phyloP scores from a whole-genome alignment of 2,113 vertebrate species.

The Crotalus viridis region DNA sequence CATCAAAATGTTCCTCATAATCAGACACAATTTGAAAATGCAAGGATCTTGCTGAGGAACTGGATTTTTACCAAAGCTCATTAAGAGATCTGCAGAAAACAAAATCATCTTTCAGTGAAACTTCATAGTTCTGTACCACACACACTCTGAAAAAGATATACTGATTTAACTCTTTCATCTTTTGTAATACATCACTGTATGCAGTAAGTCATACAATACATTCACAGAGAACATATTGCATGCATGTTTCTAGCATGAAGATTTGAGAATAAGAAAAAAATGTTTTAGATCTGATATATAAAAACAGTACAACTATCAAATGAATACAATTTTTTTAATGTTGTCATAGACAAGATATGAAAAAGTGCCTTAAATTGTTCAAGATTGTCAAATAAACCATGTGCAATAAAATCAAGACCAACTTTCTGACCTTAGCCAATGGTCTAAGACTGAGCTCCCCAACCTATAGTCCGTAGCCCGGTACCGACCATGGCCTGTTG shows the following conservation, averaged over 20 bases:
- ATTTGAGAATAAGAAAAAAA: not conserved
- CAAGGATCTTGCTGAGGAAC: not conserved
- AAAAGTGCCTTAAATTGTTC: not conserved
- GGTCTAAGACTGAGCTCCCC: not conserved
- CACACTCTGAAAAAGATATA: not conserved
- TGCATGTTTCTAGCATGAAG: not conserved
- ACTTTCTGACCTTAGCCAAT: not conserved
- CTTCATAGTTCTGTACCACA: not conserved
- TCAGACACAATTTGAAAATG: not conserved
- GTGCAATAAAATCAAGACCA: not conserved
- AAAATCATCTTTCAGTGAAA: not conserved
- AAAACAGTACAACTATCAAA: constrained; percentile 1
- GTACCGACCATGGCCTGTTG: no score
- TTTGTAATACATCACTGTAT: not conserved
- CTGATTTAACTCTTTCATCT: not conserved
- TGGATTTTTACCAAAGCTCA: constrained; percentile 9
- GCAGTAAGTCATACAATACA: not conserved
- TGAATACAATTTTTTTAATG: not conserved
- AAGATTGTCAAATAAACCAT: not conserved
- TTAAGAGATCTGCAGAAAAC: not conserved
- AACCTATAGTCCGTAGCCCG: no score
- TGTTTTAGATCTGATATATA: not conserved
- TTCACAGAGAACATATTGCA: not conserved
- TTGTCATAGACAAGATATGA: not conserved
- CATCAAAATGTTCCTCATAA: not conserved